Evolutionary conservation across 1,140 invertebrate genomes (phyloP).

Genomic region (Pentalonia nigronervosa): DNA sequence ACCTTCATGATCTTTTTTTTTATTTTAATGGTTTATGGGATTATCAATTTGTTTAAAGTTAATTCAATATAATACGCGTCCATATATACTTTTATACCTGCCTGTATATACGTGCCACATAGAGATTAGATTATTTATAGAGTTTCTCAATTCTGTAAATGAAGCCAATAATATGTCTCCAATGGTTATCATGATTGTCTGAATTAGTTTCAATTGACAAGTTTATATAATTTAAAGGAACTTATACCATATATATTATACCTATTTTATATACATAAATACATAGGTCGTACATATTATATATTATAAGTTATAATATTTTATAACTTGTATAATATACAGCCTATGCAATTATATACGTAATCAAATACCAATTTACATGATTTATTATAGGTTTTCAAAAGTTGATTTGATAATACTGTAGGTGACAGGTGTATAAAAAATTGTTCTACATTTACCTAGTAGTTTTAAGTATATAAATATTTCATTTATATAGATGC

Average conservation of each 20-base stretch:
- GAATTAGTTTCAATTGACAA: neutral
- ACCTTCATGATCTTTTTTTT: neutral
- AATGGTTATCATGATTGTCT: neutral
- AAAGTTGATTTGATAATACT: neutral
- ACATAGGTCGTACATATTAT: too few relatives aligned
- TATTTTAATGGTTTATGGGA: neutral
- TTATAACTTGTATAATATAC: neutral
- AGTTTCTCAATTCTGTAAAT: neutral
- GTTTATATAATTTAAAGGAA: conserved; percentile 5
- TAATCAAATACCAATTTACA: neutral
- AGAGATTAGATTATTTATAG: neutral
- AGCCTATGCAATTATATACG: neutral
- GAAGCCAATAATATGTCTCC: neutral
- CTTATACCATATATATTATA: neutral
- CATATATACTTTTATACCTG: neutral
- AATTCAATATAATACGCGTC: neutral
- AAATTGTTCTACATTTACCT: neutral
- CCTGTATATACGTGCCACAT: neutral
- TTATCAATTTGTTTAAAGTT: neutral
- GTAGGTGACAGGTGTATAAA: neutral
- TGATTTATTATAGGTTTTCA: neutral
- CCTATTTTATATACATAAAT: neutral
- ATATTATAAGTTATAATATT: too few relatives aligned
- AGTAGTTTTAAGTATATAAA: too few relatives aligned
- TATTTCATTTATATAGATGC: neutral